Evolutionary conservation across 2,113 vertebrate genomes (phyloP), one percentile per base, ranked within the genome.

Genomic region (Struthidea cinerea): DNA sequence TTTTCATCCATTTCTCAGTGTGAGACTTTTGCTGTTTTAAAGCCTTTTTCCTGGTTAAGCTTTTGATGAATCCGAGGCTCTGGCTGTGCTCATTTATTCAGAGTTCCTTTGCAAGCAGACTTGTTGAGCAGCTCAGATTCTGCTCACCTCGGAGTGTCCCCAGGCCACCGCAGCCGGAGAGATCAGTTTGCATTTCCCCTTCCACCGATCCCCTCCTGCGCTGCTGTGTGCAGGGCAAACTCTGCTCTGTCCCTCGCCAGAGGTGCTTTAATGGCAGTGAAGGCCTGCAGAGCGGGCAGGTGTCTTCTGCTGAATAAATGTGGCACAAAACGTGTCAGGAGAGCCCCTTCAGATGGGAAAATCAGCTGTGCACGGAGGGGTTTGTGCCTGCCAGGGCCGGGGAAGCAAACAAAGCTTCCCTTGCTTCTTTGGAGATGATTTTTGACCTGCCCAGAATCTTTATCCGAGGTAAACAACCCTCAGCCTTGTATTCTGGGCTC

Each of bases 401-500:
- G 39, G 57, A 60, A 64, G 35, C 16, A 80, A 71, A 53, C 32
- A 56, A 42, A 76, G 20, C 8, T 50, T 24, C 39, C 28, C 41
- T 56, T 20, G 14, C 14, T 49, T 11, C 17, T 67, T 41, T 52
- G 16, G 11, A 71, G 69, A 17, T 5, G 8, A 13, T 44, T 77
- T 77, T 37, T 23, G 14, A 35, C 53, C 70, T 59, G 68, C 26
- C 28, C 81, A 53, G 42, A 28, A 57, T 59, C 70, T 96, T 95
- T 67, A 73, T 70, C 71, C 30, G 28, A 69, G 52, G 56, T 47
- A 32, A 87, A 57, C 55, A 76, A 35, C 56, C 16, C 30, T 59
- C 74, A 74, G 84, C 55, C n/a, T 88, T 32, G 79, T 76, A n/a
- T 93, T 96, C 88, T 21, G 8, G 73, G 93, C 75, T 96, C 80